Percentiles rank a stretch among this genome's conserved stretches.
phyloP scores from a whole-genome alignment of 1,140 invertebrate genomes.

The Drosophila sp. region DNA sequence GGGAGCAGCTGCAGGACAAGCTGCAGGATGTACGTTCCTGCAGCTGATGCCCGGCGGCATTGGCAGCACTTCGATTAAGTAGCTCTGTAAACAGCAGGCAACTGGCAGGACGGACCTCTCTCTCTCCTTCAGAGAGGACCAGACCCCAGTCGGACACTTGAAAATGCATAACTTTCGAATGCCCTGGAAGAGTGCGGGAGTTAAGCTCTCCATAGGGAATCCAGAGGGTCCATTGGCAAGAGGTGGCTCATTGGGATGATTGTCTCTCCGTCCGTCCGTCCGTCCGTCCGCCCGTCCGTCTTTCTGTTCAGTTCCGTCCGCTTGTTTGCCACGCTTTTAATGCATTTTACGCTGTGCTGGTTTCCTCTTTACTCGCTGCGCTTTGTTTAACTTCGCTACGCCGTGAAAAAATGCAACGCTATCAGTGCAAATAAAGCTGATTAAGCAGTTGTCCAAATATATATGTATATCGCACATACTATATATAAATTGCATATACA shows the following conservation, averaged over 20 bases:
- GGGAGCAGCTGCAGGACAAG: slow-evolving; percentile 22
- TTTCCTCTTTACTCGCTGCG: slow-evolving; percentile 42
- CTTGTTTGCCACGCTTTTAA: slow-evolving; percentile 78
- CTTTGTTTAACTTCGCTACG: slow-evolving; percentile 45
- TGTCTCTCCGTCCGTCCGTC: background rate
- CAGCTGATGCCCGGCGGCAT: slow-evolving; percentile 51
- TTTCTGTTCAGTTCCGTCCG: slow-evolving; percentile 11
- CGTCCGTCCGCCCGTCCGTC: slow-evolving; percentile 4
- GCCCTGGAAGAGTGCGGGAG: slow-evolving; percentile 36
- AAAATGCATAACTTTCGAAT: slow-evolving; percentile 77
- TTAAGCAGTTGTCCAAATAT: slow-evolving; percentile 56
- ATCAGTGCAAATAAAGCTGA: slow-evolving; percentile 77
- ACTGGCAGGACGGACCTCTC: slow-evolving; percentile 17
- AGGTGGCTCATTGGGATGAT: background rate
- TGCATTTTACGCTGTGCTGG: slow-evolving; percentile 73
- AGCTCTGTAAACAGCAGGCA: slow-evolving; percentile 75
- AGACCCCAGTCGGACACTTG: slow-evolving; percentile 63
- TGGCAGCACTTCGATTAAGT: slow-evolving; percentile 80
- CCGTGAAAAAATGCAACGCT: slow-evolving; percentile 64
- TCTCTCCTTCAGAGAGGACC: slow-evolving; percentile 25
- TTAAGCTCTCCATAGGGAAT: slow-evolving; percentile 24
- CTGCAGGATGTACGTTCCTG: slow-evolving; percentile 45
- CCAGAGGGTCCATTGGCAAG: background rate
- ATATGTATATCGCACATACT: background rate
- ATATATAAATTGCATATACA: slow-evolving; percentile 2